Evolutionary conservation across 92 coral and sea anemone species (phyloP).

Genomic region (Porites evermanni): DNA sequence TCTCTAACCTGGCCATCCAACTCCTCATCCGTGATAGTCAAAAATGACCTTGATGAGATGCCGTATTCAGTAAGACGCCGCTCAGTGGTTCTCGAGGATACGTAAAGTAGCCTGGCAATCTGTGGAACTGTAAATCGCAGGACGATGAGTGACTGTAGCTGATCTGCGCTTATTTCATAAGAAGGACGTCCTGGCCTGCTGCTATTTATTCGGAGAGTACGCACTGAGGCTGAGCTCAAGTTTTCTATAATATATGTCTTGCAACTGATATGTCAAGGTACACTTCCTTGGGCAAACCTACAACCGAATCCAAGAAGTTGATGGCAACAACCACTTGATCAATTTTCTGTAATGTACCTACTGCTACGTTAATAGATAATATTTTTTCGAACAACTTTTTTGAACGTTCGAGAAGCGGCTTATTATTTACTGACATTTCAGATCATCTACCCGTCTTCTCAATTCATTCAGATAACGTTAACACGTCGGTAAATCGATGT

Average conservation of each 20-base stretch:
- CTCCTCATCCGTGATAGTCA: too few relatives aligned
- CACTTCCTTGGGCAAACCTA: conserved; percentile 40
- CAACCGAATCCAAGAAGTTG: conserved; percentile 49
- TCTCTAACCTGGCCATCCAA: conserved; percentile 32
- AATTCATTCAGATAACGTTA: too few relatives aligned
- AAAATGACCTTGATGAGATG: conserved; percentile 16
- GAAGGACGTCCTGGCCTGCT: conserved; percentile 64
- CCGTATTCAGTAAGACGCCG: conserved; percentile 66
- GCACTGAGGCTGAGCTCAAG: conserved; percentile 2
- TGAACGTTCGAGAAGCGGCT: too few relatives aligned
- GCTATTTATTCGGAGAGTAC: conserved; percentile 30
- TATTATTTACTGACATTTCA: too few relatives aligned
- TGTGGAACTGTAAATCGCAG: conserved; percentile 41
- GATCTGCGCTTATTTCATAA: conserved; percentile 43
- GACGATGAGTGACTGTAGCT: conserved; percentile 34
- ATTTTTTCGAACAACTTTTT: too few relatives aligned
- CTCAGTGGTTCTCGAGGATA: conserved; percentile 62
- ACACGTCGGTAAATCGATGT: too few relatives aligned
- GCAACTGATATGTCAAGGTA: conserved; percentile 45
- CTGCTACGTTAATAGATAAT: too few relatives aligned
- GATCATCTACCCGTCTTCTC: too few relatives aligned
- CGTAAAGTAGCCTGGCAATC: conserved; percentile 36
- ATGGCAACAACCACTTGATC: conserved; percentile 19
- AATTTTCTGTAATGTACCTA: too few relatives aligned
- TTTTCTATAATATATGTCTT: conserved; percentile 37